Conservation (phyloP, 2,113 vertebrate species). For the Lamprotornis superbus region DNA sequence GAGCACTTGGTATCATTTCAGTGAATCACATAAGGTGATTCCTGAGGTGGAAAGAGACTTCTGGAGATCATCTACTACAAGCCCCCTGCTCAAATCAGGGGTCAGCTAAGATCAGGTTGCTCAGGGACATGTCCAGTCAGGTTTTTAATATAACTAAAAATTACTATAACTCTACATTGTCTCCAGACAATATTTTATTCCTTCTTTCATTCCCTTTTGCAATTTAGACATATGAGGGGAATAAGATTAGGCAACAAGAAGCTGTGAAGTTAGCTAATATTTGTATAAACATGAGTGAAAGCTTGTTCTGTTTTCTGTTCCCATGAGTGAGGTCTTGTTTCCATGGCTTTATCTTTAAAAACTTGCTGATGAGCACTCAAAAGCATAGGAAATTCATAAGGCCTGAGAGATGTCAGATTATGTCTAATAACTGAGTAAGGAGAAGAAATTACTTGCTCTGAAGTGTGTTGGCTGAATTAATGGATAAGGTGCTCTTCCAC, state of each 20-base stretch:
- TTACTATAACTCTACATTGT: background rate
- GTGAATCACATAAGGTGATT: background rate
- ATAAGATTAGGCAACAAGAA: background rate
- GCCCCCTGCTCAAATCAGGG: background rate
- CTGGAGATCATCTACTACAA: background rate
- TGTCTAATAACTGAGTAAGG: background rate
- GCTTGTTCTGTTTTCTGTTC: background rate
- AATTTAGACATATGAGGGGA: background rate
- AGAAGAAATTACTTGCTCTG: background rate
- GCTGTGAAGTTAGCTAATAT: background rate
- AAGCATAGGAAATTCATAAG: background rate
- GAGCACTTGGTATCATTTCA: background rate
- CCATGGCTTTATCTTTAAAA: background rate
- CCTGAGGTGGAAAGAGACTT: background rate
- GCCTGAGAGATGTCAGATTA: background rate
- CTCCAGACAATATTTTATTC: background rate
- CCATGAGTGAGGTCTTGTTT: background rate
- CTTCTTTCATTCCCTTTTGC: background rate
- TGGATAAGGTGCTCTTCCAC: background rate
- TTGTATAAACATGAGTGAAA: background rate
- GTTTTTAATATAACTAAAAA: background rate
- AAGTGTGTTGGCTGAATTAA: background rate
- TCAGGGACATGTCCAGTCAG: background rate
- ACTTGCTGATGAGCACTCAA: background rate
- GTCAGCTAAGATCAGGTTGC: background rate